A percentile compares a stretch with the other conserved stretches of the same genome.
phyloP scores from a whole-genome alignment of 2,797 vertebrate species.

The Sebastes itinus region DNA sequence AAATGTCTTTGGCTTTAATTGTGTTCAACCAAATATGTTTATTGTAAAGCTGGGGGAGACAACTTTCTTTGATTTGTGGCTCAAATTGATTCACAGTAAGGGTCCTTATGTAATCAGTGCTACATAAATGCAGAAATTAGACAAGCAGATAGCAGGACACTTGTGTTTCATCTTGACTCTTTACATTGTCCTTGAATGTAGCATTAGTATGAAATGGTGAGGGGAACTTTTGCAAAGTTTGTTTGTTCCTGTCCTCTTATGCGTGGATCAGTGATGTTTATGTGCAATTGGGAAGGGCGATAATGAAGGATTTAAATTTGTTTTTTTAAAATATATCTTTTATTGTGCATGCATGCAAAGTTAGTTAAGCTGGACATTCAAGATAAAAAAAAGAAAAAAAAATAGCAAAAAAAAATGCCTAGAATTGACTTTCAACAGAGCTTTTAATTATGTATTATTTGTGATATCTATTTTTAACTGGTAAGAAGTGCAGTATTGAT shows the following conservation, averaged over 20 bases:
- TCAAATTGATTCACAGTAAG: neutral
- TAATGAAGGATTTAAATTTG: neutral
- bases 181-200: neutral
- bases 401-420: too few relatives aligned
- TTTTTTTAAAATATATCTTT: neutral
- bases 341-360: neutral
- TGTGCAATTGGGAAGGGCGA: neutral
- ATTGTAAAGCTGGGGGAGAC: neutral
- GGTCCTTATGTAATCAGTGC: neutral
- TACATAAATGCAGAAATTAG: neutral
- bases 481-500: neutral
- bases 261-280: neutral
- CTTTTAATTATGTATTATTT: neutral
- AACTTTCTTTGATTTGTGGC: neutral
- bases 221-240: neutral
- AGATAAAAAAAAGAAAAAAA: too few relatives aligned
- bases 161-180: neutral
- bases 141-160: neutral
- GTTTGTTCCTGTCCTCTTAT: neutral
- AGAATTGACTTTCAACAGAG: neutral
- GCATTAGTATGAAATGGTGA: neutral
- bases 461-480: neutral
- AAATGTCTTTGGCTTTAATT: neutral
- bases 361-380: too few relatives aligned
- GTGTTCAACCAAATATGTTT: neutral